Conservation (phyloP, 30 jellyfish, hydroid and myxozoan species). For the Sanderia malayensis region DNA sequence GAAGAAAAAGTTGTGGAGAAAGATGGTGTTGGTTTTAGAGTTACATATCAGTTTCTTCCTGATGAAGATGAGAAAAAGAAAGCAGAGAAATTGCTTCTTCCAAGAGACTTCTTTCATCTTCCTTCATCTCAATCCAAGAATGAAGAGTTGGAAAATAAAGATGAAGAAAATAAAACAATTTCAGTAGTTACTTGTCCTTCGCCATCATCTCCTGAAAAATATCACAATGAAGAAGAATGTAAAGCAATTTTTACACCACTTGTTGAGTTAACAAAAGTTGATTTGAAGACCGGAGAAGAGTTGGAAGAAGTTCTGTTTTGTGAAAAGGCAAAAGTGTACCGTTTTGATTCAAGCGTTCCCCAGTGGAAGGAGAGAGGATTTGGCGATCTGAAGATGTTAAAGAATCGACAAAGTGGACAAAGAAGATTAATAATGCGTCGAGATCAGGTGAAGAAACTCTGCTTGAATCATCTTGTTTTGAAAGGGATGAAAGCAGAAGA, state of each 20-base stretch:
- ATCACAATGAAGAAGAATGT: constrained; percentile 33
- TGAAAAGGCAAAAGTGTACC: constrained; percentile 42
- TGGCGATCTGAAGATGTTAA: constrained; percentile 53
- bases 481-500: constrained; percentile 26
- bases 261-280: constrained; percentile 28
- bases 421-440: constrained; percentile 60
- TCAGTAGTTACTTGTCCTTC: no score
- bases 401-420: neutral
- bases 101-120: constrained; percentile 44
- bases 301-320: constrained; percentile 41
- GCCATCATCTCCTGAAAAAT: constrained; percentile 42
- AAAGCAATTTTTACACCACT: constrained; percentile 35
- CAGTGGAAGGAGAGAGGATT: constrained; percentile 77
- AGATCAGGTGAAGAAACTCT: constrained; percentile 54
- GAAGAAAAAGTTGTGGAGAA: neutral
- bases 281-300: constrained; percentile 52
- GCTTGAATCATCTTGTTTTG: constrained; percentile 50
- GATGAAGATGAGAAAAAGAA: constrained; percentile 32
- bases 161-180: neutral
- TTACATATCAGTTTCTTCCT: constrained; percentile 42
- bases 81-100: constrained; percentile 64
- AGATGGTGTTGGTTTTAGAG: constrained; percentile 26
- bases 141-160: neutral
- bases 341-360: constrained; percentile 41
- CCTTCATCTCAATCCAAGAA: constrained; percentile 3